phyloP scores from a whole-genome alignment of 2,113 vertebrate genomes.

The Sorex araneus region DNA sequence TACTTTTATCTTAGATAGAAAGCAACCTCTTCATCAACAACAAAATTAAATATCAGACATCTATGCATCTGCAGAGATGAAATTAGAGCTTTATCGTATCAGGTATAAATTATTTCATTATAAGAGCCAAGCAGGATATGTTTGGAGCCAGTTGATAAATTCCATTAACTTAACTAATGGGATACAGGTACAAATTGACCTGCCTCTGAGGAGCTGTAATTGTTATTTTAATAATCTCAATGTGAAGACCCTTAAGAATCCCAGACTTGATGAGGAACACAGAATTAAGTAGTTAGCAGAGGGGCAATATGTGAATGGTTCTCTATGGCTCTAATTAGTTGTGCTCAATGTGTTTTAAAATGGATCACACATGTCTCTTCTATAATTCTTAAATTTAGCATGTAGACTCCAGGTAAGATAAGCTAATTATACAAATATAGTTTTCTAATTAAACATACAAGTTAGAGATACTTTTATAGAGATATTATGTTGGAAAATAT shows the following conservation, averaged over 20 bases:
- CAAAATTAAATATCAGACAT: neutral
- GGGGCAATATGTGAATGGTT: neutral
- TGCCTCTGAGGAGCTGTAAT: neutral
- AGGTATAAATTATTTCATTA: neutral
- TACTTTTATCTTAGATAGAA: neutral
- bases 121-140: neutral
- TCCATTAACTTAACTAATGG: too few species aligned
- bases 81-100: neutral
- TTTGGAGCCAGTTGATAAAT: neutral
- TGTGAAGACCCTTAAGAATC: neutral
- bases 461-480: neutral
- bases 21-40: neutral
- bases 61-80: neutral
- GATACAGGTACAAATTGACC: neutral
- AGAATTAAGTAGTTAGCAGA: neutral
- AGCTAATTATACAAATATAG: slow-evolving; percentile 34
- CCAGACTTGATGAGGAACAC: neutral
- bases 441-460: neutral
- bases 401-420: neutral
- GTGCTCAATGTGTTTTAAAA: neutral
- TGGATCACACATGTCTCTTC: neutral
- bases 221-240: too few species aligned
- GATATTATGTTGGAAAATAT: neutral
- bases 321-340: neutral
- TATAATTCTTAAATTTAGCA: neutral